Evolutionary conservation across 2,888 invertebrate genomes (phyloP).

Genomic region (Platycnemis pennipes): DNA sequence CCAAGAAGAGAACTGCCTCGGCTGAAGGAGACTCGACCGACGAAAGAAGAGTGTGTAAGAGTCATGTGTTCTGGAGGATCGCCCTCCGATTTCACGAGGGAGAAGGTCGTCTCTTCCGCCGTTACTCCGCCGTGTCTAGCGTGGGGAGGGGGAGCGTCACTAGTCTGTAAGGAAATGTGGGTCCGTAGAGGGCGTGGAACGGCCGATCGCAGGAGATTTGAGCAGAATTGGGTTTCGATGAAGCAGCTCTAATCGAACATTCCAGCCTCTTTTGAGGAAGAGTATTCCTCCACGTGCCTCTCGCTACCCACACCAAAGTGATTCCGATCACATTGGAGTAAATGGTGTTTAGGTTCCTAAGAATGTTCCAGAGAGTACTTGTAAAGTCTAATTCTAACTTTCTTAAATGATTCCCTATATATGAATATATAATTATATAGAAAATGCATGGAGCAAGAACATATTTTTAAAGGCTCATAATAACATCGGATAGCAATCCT

Average conservation of each 20-base stretch:
- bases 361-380: no score
- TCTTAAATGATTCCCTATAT: no score
- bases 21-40: no score
- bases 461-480: no score
- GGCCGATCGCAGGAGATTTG: not conserved
- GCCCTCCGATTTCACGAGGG: not conserved
- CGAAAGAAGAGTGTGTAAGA: not conserved
- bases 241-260: not conserved
- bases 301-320: no score
- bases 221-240: not conserved
- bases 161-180: not conserved
- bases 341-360: no score
- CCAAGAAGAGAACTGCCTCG: conserved; percentile 49
- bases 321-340: no score
- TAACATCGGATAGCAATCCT: no score
- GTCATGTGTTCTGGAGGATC: not conserved
- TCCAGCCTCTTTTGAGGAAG: not conserved
- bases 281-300: not conserved
- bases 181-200: not conserved
- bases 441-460: no score
- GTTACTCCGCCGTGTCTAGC: not conserved
- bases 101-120: not conserved
- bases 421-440: no score
- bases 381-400: no score
- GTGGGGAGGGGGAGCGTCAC: not conserved